Evolutionary conservation across 1,140 invertebrate genomes (phyloP).

Genomic region (Drosophila sechellia): DNA sequence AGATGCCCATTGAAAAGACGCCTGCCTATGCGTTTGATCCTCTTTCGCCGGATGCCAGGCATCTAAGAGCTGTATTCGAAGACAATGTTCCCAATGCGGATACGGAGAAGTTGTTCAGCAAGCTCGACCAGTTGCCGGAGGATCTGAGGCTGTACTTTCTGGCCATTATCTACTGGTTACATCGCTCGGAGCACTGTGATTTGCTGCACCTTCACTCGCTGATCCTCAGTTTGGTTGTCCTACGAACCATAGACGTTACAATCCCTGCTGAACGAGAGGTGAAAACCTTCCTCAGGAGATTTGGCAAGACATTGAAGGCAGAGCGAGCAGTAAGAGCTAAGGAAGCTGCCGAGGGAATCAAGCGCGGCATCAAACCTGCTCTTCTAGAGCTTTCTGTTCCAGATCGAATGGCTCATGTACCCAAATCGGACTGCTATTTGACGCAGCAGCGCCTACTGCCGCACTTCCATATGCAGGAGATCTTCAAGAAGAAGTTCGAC

Average conservation of each 20-base stretch:
- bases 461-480: slow-evolving; percentile 88
- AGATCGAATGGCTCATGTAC: slow-evolving; percentile 85
- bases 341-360: slow-evolving; percentile 53
- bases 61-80: slow-evolving; percentile 80
- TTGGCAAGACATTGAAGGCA: slow-evolving; percentile 69
- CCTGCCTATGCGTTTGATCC: slow-evolving; percentile 52
- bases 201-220: slow-evolving; percentile 87
- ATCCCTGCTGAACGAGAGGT: slow-evolving; percentile 85
- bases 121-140: slow-evolving; percentile 85
- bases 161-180: slow-evolving; percentile 89
- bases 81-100: slow-evolving; percentile 61
- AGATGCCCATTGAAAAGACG: slow-evolving; percentile 46
- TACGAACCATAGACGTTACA: slow-evolving; percentile 87
- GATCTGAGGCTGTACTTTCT: slow-evolving; percentile 88
- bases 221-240: slow-evolving; percentile 87
- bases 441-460: slow-evolving; percentile 87
- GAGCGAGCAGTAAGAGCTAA: slow-evolving; percentile 63
- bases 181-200: slow-evolving; percentile 85
- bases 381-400: slow-evolving; percentile 64
- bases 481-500: slow-evolving; percentile 86
- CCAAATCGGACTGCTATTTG: slow-evolving; percentile 87
- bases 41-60: slow-evolving; percentile 48
- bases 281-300: slow-evolving; percentile 83
- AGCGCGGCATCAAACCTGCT: slow-evolving; percentile 52
- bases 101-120: slow-evolving; percentile 56